These are phyloP conservation scores for Dolichallabes microphthalmus DNA, from an alignment of 2,113 vertebrate species.

Conservation along the genomic window DNA sequence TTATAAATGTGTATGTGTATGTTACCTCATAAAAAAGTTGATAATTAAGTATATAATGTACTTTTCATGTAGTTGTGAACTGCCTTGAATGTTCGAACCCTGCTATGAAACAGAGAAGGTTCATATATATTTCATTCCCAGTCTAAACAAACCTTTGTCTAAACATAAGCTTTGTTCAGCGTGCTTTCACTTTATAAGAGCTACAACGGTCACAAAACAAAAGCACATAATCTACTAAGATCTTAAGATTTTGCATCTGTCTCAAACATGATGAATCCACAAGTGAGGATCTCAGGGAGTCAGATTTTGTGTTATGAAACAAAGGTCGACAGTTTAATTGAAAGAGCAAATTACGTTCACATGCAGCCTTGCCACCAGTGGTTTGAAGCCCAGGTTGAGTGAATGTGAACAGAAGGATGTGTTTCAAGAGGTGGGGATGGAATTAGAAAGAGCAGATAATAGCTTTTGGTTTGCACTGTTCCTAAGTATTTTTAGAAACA, in stretches of 20 bases:
- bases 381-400: constrained; percentile 63
- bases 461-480: constrained; percentile 56
- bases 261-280: constrained; percentile 53
- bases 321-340: constrained; percentile 91
- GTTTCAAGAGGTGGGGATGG: constrained; percentile 49
- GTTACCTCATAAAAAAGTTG: background rate
- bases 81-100: background rate
- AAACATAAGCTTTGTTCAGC: background rate
- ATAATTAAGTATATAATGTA: background rate
- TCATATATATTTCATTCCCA: background rate
- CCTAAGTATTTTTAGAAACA: constrained; percentile 63
- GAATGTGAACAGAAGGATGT: constrained; percentile 52
- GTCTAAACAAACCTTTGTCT: background rate
- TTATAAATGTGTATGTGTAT: background rate
- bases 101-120: background rate
- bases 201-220: background rate
- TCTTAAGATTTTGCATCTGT: constrained; percentile 25
- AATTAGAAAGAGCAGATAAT: constrained; percentile 57
- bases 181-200: background rate
- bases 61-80: background rate
- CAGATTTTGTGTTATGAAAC: constrained; percentile 79
- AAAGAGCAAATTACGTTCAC: constrained; percentile 87
- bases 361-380: constrained; percentile 85
- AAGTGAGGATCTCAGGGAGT: constrained; percentile 73
- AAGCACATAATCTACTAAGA: background rate